Conservation (phyloP, 30 jellyfish, hydroid and myxozoan species). For the Aurelia coerulea region DNA sequence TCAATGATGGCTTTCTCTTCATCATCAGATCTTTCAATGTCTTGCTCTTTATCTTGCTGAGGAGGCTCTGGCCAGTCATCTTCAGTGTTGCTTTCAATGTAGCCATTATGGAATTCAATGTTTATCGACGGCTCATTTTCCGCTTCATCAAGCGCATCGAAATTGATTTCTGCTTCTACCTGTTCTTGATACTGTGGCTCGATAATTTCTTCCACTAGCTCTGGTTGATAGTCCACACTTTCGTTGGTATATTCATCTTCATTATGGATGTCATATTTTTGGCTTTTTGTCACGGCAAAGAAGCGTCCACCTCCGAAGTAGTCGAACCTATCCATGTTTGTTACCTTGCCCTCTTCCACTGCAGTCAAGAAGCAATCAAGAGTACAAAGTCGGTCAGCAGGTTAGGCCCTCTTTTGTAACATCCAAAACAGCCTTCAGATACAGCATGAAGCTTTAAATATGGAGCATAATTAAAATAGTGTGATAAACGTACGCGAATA, state of each 20-base stretch:
- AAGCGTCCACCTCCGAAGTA: conserved; percentile 57
- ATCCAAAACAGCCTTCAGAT: too few species aligned
- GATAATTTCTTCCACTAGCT: too few species aligned
- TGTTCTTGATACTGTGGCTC: too few species aligned
- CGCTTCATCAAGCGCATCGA: too few species aligned
- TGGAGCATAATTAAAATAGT: conserved; percentile 13
- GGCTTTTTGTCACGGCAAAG: conserved; percentile 56
- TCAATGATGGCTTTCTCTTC: not conserved
- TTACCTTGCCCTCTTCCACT: not conserved
- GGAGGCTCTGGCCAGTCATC: not conserved
- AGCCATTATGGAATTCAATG: too few species aligned
- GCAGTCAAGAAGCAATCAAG: not conserved
- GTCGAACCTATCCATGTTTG: conserved; percentile 38
- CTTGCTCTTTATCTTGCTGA: not conserved
- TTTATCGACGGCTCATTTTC: too few species aligned
- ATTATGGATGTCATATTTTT: not conserved
- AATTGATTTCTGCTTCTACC: too few species aligned
- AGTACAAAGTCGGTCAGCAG: not conserved
- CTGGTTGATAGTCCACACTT: too few species aligned
- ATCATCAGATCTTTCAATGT: not conserved
- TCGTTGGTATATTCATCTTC: not conserved
- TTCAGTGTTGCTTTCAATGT: too few species aligned
- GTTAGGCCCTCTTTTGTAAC: not conserved
- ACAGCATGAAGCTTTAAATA: conserved; percentile 4
- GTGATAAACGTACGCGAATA: conserved; percentile 3